Percentiles rank a stretch among this genome's conserved stretches.
Conservation (phyloP, 1,140 invertebrate species). For the Solenopsis fugax region DNA sequence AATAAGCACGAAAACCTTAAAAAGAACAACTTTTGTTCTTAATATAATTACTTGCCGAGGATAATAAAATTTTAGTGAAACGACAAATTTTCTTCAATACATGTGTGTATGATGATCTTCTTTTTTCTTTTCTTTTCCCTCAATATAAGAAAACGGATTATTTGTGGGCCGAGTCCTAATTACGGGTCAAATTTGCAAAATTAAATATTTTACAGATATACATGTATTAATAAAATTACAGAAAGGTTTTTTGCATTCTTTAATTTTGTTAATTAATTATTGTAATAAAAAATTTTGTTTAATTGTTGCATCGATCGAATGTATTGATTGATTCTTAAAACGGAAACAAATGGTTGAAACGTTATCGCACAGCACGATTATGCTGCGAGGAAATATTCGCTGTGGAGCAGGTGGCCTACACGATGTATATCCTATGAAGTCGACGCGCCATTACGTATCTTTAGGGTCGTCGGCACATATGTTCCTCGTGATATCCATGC, state of each 20-base stretch:
- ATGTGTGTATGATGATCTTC: background rate
- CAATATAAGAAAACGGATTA: background rate
- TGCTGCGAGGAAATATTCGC: slow-evolving; percentile 12
- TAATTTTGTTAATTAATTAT: no score
- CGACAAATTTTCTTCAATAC: background rate
- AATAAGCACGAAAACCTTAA: background rate
- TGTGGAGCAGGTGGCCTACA: slow-evolving; percentile 79
- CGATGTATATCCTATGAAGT: slow-evolving; percentile 73
- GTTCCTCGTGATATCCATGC: slow-evolving; percentile 79
- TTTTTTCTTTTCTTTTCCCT: background rate
- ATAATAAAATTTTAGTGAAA: background rate
- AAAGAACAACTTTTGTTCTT: background rate
- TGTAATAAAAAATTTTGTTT: background rate
- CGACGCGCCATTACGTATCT: slow-evolving; percentile 75
- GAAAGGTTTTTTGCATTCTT: no score
- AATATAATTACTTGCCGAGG: background rate
- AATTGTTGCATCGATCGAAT: background rate
- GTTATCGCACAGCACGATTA: background rate
- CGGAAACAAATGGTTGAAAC: background rate
- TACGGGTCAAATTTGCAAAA: no score
- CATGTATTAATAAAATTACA: no score
- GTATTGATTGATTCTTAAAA: background rate
- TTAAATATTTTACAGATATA: no score
- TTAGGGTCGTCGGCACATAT: slow-evolving; percentile 78
- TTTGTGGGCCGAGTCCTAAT: no score